Evolutionary conservation across 1,140 invertebrate genomes (phyloP).

Genomic region (Calosoma granatense): DNA sequence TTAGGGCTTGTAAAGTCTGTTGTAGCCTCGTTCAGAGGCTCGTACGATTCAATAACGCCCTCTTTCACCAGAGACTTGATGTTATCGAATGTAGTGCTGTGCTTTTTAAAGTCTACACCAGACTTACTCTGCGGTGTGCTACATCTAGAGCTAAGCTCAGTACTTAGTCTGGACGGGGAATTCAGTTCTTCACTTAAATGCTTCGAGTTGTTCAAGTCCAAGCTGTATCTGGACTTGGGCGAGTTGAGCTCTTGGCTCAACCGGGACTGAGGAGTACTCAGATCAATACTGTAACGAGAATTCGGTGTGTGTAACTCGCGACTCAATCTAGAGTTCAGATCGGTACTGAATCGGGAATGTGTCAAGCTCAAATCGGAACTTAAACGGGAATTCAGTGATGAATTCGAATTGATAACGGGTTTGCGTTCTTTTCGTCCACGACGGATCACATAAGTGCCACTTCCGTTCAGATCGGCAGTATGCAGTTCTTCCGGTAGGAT

Average conservation of each 20-base stretch:
- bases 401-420: conserved; percentile 33
- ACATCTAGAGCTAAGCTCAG: conserved; percentile 26
- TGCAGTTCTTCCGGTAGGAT: conserved; percentile 34
- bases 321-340: conserved; percentile 43
- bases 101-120: conserved; percentile 52
- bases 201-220: conserved; percentile 46
- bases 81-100: conserved; percentile 68
- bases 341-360: conserved; percentile 43
- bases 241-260: conserved; percentile 45
- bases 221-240: conserved; percentile 45
- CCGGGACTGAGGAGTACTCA: conserved; percentile 41
- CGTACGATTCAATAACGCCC: conserved; percentile 43
- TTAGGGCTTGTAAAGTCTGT: conserved; percentile 36
- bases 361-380: conserved; percentile 48
- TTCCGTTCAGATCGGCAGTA: conserved; percentile 46
- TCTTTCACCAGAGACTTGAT: conserved; percentile 63
- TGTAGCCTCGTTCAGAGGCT: conserved; percentile 37
- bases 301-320: conserved; percentile 46
- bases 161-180: conserved; percentile 24
- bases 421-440: conserved; percentile 50
- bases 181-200: conserved; percentile 37
- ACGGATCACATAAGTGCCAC: conserved; percentile 63
- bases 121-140: conserved; percentile 32
- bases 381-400: conserved; percentile 45
- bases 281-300: conserved; percentile 48